phyloP scores from a whole-genome alignment of 2,113 vertebrate genomes.

The Cololabis saira region DNA sequence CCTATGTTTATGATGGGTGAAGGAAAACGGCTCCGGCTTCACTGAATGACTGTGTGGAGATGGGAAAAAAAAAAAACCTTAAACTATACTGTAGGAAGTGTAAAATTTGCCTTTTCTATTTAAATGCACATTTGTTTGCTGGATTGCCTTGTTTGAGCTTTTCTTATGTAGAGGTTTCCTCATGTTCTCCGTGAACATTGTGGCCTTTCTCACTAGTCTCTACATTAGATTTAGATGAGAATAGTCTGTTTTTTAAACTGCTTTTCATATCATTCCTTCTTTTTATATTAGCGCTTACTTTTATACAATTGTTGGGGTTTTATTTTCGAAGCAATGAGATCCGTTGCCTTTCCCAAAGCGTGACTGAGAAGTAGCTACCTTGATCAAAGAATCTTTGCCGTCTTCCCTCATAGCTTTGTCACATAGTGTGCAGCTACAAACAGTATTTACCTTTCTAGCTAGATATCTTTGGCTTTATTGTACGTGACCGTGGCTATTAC shows the following conservation, averaged over 20 bases:
- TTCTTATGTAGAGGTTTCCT: constrained; percentile 55
- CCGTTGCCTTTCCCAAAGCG: constrained; percentile 58
- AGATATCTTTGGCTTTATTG: constrained; percentile 53
- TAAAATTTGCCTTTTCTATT: constrained; percentile 71
- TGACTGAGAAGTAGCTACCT: constrained; percentile 54
- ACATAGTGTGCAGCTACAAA: constrained; percentile 50
- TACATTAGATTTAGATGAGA: constrained; percentile 53
- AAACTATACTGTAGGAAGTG: constrained; percentile 57
- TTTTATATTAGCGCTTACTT: constrained; percentile 62
- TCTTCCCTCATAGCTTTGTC: constrained; percentile 70
- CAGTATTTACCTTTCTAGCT: constrained; percentile 63
- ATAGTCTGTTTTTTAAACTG: constrained; percentile 55
- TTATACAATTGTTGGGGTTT: constrained; percentile 38
- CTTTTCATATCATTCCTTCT: constrained; percentile 72
- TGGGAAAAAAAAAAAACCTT: constrained; percentile 29
- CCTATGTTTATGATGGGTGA: constrained; percentile 30
- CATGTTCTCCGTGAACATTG: constrained; percentile 67
- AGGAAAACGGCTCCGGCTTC: not conserved
- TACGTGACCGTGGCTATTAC: constrained; percentile 57
- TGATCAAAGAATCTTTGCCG: constrained; percentile 43
- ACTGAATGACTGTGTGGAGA: constrained; percentile 22
- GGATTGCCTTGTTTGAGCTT: constrained; percentile 64
- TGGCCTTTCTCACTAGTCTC: constrained; percentile 73
- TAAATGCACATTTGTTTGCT: constrained; percentile 71
- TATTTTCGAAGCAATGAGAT: constrained; percentile 49